Base-by-base conservation (phyloP, 2,797 vertebrate genomes). In the Leptoclinus maculatus region DNA sequence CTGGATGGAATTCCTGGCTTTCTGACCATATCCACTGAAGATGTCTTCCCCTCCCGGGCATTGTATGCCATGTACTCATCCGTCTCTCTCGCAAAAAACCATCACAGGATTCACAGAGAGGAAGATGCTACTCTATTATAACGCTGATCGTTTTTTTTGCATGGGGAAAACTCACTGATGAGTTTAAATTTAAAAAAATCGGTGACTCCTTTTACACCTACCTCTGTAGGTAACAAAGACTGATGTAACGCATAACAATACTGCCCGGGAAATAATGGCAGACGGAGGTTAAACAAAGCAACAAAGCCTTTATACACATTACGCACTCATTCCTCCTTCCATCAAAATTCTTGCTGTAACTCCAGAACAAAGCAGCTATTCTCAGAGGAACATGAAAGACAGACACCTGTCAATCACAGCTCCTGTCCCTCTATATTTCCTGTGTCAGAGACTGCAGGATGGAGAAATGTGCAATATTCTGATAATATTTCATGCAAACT, bases 401-500 rank as follows among this genome's bases (percentile, higher is more conserved):
- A 92, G 94, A 94, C 94, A 95, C 90, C 92, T 94, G 94, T 94
- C 95, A 95, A 90, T 96, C 94, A 95, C 63, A 7, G 63, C 83
- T 62, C 57, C 80, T 60, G 83, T 84, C 89, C 91, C 92, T 90
- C 83, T 85, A 85, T 89, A 91, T 89, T 92, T 81, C 85, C 74
- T 8, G 82, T 90, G 91, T 93, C 88, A 91, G 84, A 91, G 92
- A 89, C 93, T 93, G 93, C 88, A 79, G 92, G 78, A 94, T 87
- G 89, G 89, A 93, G 91, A 94, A 95, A 95, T 95, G 94, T 95
- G 94, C 93, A 95, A 95, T 94, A 92, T 94, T 94, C 94, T 90
- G 95, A 96, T 96, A 95, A 96, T 95, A 95, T 95, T 95, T 95
- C 93, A 95, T 95, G 94, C 95, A 96, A 95, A 95, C 89, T 93